Evolutionary conservation across 1,140 invertebrate species (phyloP).

Genomic region (Oscheius sp.): DNA sequence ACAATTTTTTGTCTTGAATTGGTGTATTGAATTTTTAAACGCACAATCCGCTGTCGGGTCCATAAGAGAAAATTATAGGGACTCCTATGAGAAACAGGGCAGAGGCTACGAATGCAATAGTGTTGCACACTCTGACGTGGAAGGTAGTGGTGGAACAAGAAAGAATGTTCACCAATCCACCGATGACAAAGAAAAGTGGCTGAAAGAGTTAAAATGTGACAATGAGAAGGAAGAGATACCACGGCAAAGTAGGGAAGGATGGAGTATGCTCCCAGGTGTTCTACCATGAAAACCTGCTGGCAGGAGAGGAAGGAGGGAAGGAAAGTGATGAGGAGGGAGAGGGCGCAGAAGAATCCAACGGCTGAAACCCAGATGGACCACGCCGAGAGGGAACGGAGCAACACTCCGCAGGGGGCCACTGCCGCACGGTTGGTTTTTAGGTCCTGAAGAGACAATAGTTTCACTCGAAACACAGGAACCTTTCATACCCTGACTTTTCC

Average conservation of each 20-base stretch:
- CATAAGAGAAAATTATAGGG: slow-evolving; percentile 2
- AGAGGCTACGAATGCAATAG: slow-evolving; percentile 14
- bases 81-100: slow-evolving; percentile 19
- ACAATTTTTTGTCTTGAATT: neutral
- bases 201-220: slow-evolving; percentile 3
- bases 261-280: slow-evolving; percentile 16
- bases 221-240: neutral
- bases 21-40: neutral
- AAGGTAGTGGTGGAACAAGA: slow-evolving; percentile 25
- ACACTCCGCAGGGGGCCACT: slow-evolving; percentile 2
- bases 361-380: slow-evolving; percentile 39
- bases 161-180: slow-evolving; percentile 13
- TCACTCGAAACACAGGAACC: neutral
- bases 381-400: slow-evolving; percentile 32
- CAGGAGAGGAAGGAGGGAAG: slow-evolving; percentile 22
- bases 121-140: slow-evolving; percentile 33
- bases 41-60: slow-evolving; percentile 3
- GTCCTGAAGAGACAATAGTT: neutral
- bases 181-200: slow-evolving; percentile 22
- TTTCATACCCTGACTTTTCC: slow-evolving; percentile 34
- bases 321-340: slow-evolving; percentile 9
- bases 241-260: slow-evolving; percentile 4
- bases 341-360: slow-evolving; percentile 17
- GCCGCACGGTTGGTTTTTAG: slow-evolving; percentile 32
- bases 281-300: slow-evolving; percentile 31